Percentiles rank a stretch among this genome's conserved stretches.
These are phyloP conservation scores for Drosophila funebris DNA, from an alignment of 1,140 invertebrate genomes.

Conservation along the genomic window DNA sequence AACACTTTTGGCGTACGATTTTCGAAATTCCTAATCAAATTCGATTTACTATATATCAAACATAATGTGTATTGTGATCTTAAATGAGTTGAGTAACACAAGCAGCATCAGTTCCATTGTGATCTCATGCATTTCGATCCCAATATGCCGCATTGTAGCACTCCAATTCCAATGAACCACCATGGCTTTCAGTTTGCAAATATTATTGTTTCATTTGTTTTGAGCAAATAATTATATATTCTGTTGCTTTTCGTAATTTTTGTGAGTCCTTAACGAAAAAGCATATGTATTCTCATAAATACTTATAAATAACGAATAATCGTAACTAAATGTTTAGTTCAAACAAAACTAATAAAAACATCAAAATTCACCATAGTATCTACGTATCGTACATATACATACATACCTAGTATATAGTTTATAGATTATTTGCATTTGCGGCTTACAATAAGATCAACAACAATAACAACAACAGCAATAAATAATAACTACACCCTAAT, in stretches of 20 bases:
- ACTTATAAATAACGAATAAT: slow-evolving; percentile 42
- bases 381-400: slow-evolving; percentile 41
- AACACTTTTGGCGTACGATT: slow-evolving; percentile 77
- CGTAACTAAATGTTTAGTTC: slow-evolving; percentile 66
- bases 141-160: slow-evolving; percentile 49
- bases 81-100: slow-evolving; percentile 27
- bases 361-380: slow-evolving; percentile 39
- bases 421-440: slow-evolving; percentile 65
- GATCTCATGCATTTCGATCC: slow-evolving; percentile 29
- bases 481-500: slow-evolving; percentile 43
- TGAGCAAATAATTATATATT: slow-evolving; percentile 72
- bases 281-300: slow-evolving; percentile 45
- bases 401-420: slow-evolving; percentile 50
- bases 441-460: slow-evolving; percentile 49
- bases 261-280: slow-evolving; percentile 64
- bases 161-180: slow-evolving; percentile 55
- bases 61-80: slow-evolving; percentile 56
- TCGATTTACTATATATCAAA: slow-evolving; percentile 27
- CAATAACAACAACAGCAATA: slow-evolving; percentile 33
- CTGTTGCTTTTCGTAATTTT: slow-evolving; percentile 75
- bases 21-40: slow-evolving; percentile 55
- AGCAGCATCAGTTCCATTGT: slow-evolving; percentile 15
- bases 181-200: slow-evolving; percentile 73
- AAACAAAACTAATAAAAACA: slow-evolving; percentile 28
- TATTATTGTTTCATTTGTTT: slow-evolving; percentile 72